Evolutionary conservation across 2,113 vertebrate genomes (phyloP), one percentile per base, ranked within the genome.

Genomic region (Pavo muticus): DNA sequence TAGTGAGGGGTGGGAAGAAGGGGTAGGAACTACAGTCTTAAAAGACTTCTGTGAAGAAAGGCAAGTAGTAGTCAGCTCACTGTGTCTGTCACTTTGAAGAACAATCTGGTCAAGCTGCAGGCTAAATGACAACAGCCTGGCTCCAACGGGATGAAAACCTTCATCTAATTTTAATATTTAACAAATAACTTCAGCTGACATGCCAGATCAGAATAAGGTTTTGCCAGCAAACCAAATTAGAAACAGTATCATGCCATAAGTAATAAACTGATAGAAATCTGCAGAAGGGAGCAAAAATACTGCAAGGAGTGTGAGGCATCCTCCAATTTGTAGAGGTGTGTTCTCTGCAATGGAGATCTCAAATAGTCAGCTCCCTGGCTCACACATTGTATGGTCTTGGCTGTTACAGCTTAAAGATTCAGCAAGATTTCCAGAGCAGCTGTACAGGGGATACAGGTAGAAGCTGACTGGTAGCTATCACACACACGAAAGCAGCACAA

Each of bases 31-130:
- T 59, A 70, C 80, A 57, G 52, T 44, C 68, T 77, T 65, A 87
- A 86, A 74, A 77, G 17, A 32, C n/a, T 68, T 79, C 44, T 39
- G 42, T 15, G 61, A 87, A 84, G 45, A 29, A 57, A 84, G 40
- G 75, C 67, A 80, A 30, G 47, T 14, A 59, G 70, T 14, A 82
- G 44, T 90, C 83, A 91, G 69, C 69, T 71, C 75, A 65, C 47
- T 84, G 68, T 74, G 70, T 88, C 92, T 95, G 84, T 78, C 83
- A 89, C 75, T 91, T 87, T 82, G 57, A 80, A 91, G 54, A 94
- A 90, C 70, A 96, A 87, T 94, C 80, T 93, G 88, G 78, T 96
- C 91, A 93, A 93, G 83, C 85, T 91, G 73, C 86, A 96, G 84
- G 94, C 90, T 93, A 92, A 95, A 92, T 94, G 83, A 90, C 45